Evolutionary conservation across 2,888 invertebrate species (phyloP).

Genomic region (Tenthredo notha): DNA sequence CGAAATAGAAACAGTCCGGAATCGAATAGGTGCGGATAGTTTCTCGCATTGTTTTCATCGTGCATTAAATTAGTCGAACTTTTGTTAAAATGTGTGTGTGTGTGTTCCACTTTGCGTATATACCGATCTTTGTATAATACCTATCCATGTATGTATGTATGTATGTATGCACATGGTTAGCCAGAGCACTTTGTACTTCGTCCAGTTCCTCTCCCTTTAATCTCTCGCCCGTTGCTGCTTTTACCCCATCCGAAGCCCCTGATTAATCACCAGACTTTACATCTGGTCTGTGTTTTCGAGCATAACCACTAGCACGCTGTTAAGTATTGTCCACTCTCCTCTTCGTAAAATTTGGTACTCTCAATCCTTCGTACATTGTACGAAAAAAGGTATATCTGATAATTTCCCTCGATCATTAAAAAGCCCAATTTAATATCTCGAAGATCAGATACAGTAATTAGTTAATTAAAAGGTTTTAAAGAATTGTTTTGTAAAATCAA

Average conservation of each 20-base stretch:
- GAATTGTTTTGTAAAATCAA: background rate
- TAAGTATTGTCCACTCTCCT: conserved; percentile 48
- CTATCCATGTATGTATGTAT: background rate
- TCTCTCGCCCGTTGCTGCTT: conserved; percentile 31
- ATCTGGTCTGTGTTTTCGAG: conserved; percentile 51
- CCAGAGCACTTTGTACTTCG: conserved; percentile 35
- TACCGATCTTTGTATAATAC: background rate
- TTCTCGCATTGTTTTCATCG: background rate
- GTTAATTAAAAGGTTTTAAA: background rate
- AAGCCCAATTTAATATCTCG: too few relatives aligned
- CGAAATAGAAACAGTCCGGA: background rate
- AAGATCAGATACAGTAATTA: background rate
- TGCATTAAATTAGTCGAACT: background rate
- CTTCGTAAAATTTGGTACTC: conserved; percentile 52
- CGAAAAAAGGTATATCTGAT: background rate
- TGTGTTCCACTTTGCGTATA: background rate
- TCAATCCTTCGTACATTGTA: background rate
- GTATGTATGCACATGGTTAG: background rate
- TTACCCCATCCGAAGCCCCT: conserved; percentile 51
- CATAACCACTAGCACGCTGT: conserved; percentile 43
- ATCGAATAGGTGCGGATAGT: background rate
- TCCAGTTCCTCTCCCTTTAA: conserved; percentile 48
- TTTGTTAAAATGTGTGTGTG: background rate
- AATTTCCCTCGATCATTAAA: too few relatives aligned
- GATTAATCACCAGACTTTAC: conserved; percentile 53